A percentile compares a stretch with the other conserved stretches of the same genome.
Conservation (phyloP, 2,113 vertebrate species). For the Lates calcarifer region DNA sequence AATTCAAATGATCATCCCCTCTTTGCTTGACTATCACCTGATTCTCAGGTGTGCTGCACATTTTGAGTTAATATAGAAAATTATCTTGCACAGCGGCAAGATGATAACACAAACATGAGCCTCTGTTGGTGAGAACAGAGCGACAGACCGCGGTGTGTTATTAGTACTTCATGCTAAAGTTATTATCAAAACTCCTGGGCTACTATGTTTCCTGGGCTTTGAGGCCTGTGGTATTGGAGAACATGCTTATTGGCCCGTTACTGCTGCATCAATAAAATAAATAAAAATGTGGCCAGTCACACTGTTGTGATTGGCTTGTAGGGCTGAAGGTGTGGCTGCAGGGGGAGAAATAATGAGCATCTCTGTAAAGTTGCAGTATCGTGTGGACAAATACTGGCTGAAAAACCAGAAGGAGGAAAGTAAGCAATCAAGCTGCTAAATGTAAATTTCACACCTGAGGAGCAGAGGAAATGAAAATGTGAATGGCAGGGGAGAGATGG, state of each 20-base stretch:
- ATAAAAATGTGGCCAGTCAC: constrained; percentile 3
- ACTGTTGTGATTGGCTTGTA: constrained; percentile 44
- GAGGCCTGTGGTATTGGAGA: constrained; percentile 16
- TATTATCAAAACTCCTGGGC: constrained; percentile 24
- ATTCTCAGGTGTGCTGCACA: too few species aligned
- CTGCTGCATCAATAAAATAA: constrained; percentile 31
- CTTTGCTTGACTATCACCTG: not conserved
- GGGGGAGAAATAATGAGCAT: constrained; percentile 62
- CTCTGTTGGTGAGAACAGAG: not conserved
- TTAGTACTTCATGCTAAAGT: constrained; percentile 12
- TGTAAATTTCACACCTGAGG: constrained; percentile 61
- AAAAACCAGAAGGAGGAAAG: constrained; percentile 12
- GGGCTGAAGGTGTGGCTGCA: constrained; percentile 46
- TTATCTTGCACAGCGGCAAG: not conserved
- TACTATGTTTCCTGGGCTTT: not conserved
- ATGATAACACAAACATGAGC: not conserved
- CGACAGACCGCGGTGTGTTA: constrained; percentile 8
- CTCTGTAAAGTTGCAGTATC: constrained; percentile 27
- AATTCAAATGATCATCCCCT: not conserved
- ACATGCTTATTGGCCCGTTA: not conserved
- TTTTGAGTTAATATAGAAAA: not conserved
- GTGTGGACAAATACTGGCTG: constrained; percentile 21
- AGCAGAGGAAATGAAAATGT: constrained; percentile 48
- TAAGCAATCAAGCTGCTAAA: constrained; percentile 42
- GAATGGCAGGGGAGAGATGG: constrained; percentile 24